Percentiles rank a stretch among this genome's conserved stretches.
These are phyloP conservation scores for Trachymyrmex septentrionalis DNA, from an alignment of 1,140 invertebrate genomes.

Conservation along the genomic window DNA sequence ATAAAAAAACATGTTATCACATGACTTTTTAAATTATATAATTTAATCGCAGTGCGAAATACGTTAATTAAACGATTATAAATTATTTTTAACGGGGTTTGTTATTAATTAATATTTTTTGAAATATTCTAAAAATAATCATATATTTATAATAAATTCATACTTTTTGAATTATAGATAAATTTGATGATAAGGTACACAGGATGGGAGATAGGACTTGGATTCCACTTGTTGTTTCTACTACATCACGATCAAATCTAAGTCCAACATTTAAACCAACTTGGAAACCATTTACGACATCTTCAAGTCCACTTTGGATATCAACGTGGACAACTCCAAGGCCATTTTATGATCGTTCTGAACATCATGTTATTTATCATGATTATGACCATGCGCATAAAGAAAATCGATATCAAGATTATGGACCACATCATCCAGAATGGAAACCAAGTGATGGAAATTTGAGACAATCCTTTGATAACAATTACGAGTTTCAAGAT, in stretches of 20 bases:
- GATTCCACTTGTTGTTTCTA: neutral
- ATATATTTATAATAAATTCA: neutral
- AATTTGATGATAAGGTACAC: neutral
- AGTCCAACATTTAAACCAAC: constrained; percentile 5
- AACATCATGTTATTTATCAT: constrained; percentile 10
- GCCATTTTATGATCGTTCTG: constrained; percentile 5
- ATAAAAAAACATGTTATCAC: too few species aligned
- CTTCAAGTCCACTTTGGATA: constrained; percentile 1
- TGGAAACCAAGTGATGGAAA: constrained; percentile 6
- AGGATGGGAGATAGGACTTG: constrained; percentile 7
- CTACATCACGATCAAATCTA: neutral
- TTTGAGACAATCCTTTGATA: neutral
- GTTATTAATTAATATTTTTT: neutral
- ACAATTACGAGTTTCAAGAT: neutral
- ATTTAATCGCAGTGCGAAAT: too few species aligned
- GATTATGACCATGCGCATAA: neutral
- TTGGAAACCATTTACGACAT: constrained; percentile 48
- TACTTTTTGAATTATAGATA: constrained; percentile 36
- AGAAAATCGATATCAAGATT: neutral
- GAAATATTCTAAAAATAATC: constrained; percentile 6
- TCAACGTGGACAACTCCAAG: constrained; percentile 6
- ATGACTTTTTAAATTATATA: too few species aligned
- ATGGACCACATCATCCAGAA: neutral
- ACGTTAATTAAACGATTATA: neutral
- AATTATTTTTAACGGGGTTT: neutral